Evolutionary conservation across 1,140 invertebrate species (phyloP).

Genomic region (Andricus grossulariae): DNA sequence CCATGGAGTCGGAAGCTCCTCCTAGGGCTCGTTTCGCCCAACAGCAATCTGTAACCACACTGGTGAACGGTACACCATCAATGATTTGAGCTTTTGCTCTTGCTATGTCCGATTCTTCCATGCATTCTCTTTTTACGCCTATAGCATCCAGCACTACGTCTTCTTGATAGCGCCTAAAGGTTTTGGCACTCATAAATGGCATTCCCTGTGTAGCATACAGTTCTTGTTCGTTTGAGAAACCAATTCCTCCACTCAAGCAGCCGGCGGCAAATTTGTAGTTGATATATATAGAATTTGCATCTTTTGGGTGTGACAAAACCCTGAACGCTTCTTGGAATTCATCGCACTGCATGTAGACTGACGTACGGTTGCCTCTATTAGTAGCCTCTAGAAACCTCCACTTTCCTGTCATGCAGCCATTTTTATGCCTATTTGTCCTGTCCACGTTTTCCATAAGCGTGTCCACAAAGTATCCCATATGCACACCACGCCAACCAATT

Average conservation of each 20-base stretch:
- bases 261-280: slow-evolving; percentile 52
- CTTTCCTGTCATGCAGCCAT: neutral
- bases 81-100: slow-evolving; percentile 49
- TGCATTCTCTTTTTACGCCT: slow-evolving; percentile 48
- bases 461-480: too few species aligned
- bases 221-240: slow-evolving; percentile 57
- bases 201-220: slow-evolving; percentile 57
- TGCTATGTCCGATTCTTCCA: slow-evolving; percentile 61
- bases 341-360: neutral
- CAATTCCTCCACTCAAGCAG: slow-evolving; percentile 52
- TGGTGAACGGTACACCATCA: slow-evolving; percentile 56
- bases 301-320: slow-evolving; percentile 46
- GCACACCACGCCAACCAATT: too few species aligned
- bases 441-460: too few species aligned
- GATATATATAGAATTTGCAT: slow-evolving; percentile 38
- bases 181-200: slow-evolving; percentile 50
- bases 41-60: slow-evolving; percentile 60
- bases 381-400: neutral
- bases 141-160: slow-evolving; percentile 39
- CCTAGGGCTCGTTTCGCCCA: slow-evolving; percentile 64
- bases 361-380: neutral
- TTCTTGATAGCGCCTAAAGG: slow-evolving; percentile 47
- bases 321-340: neutral
- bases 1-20: slow-evolving; percentile 44
- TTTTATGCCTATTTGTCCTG: too few species aligned